Percentiles rank a stretch among this genome's conserved stretches.
Evolutionary conservation across 2,113 vertebrate species (phyloP).

Genomic region (Coturnix japonica): DNA sequence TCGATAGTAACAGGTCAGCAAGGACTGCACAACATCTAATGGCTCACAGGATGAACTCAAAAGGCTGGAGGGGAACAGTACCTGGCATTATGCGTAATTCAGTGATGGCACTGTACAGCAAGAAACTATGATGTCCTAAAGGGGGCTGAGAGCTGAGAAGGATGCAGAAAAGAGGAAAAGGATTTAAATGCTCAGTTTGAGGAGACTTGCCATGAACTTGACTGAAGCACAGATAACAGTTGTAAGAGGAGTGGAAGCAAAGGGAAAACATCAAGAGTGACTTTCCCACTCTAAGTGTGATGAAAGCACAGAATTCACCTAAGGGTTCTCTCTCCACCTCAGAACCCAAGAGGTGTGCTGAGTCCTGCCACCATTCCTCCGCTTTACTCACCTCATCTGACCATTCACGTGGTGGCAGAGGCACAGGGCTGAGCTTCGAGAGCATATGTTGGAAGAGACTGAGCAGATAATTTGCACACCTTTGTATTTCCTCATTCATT

Average conservation of each 20-base stretch:
- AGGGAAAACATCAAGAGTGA: neutral
- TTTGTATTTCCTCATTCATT: neutral
- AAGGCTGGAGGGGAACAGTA: neutral
- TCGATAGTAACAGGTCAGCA: neutral
- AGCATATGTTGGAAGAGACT: neutral
- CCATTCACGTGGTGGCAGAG: neutral
- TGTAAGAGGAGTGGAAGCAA: neutral
- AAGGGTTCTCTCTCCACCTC: neutral
- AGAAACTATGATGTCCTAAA: neutral
- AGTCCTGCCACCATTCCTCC: neutral
- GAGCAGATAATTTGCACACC: rapidly evolving
- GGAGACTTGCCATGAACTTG: neutral
- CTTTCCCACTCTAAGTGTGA: neutral
- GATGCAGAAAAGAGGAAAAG: neutral
- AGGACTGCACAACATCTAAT: neutral
- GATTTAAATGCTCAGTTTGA: neutral
- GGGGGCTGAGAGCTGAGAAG: neutral
- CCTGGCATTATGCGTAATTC: neutral
- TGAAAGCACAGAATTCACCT: neutral
- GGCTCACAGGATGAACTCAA: neutral
- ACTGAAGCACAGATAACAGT: neutral
- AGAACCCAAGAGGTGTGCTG: neutral
- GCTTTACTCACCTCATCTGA: neutral
- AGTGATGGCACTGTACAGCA: rapidly evolving
- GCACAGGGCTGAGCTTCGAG: neutral